Evolutionary conservation across 2,888 invertebrate species (phyloP), one percentile per base, ranked within the genome.

Genomic region (Drosophila ustulata): DNA sequence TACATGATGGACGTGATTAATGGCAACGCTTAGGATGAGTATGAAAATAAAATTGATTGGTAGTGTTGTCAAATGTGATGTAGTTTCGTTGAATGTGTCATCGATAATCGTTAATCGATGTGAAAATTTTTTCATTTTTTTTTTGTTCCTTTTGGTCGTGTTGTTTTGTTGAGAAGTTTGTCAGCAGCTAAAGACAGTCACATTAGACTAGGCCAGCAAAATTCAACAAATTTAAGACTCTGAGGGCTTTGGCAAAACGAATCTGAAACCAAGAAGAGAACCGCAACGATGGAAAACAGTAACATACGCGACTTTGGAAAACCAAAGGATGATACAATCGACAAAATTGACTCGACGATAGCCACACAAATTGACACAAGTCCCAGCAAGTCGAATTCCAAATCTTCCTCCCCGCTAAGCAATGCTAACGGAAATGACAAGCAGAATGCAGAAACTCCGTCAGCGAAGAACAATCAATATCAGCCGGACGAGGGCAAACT

Each of bases 191-290:
- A 46, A 37, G 11, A 47, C 50, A 61, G 47, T 32, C 59, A 13
- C 61, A 83, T 84, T 74, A 78, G 81, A 76, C 66, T 56, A 47
- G 49, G 63, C 64, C 66, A 71, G 64, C 85, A 67, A 80, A 84
- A 84, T 75, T 85, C 69, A 51, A 72, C 63, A 78, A 79, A 65
- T 59, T 55, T 61, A 51, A 53, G 32, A 56, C 71, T 47, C 71
- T 50, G 26, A 67, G 51, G 25, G 53, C 61, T 76, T 82, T 70
- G 55, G 51, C 59, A 56, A 66, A 66, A 58, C 51, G 58, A 72
- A 66, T 75, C 59, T 61, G 47, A 65, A 65, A 62, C 1, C 2
- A 18, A 37, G 4, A 37, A 37, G 3, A n/a, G n/a, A 73, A 23
- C 45, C 41, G 53, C 52, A 30, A 65, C 43, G 30, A 82, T 85